A percentile compares a stretch with the other conserved stretches of the same genome.
Evolutionary conservation across 2,888 invertebrate species (phyloP).

Genomic region (Agonopterix arenella): DNA sequence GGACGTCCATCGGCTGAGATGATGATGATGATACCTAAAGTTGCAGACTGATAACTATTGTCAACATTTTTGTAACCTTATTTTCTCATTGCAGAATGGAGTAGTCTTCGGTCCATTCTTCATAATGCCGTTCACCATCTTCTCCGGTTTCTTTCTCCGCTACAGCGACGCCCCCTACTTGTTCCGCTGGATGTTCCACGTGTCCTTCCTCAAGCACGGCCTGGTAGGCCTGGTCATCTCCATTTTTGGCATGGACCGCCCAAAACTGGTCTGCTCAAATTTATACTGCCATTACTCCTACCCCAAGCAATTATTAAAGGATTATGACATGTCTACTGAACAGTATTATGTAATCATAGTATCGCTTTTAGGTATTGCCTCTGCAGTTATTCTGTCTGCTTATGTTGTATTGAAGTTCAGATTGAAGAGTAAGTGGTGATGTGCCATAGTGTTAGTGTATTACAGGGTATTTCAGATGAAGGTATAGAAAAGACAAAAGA

Average conservation of each 20-base stretch:
- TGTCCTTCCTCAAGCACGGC: conserved; percentile 93
- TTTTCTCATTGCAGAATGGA: conserved; percentile 82
- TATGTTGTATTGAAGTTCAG: conserved; percentile 82
- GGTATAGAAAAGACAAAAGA: too few relatives aligned
- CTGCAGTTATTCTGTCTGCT: conserved; percentile 79
- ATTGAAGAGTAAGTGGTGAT: conserved; percentile 73
- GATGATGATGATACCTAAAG: too few relatives aligned
- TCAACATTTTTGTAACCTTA: not conserved
- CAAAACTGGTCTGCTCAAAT: conserved; percentile 83
- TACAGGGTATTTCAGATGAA: not conserved
- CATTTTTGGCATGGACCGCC: conserved; percentile 88
- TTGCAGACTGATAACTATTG: too few relatives aligned
- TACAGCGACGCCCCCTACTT: conserved; percentile 86
- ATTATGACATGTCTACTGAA: conserved; percentile 82
- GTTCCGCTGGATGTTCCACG: conserved; percentile 90
- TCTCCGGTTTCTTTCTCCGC: conserved; percentile 95
- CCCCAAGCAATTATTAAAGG: conserved; percentile 84
- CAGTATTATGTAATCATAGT: conserved; percentile 80
- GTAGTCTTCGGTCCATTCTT: conserved; percentile 93
- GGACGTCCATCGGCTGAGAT: too few relatives aligned
- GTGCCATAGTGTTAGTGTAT: not conserved
- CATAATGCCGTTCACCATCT: conserved; percentile 91
- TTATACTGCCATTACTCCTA: conserved; percentile 85
- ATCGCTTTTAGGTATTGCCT: conserved; percentile 80
- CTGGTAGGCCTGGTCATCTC: conserved; percentile 89